Percentiles rank a stretch among this genome's conserved stretches.
Evolutionary conservation across 35 echinoderm and acorn worm genomes (phyloP).

Genomic region (Patiria miniata): DNA sequence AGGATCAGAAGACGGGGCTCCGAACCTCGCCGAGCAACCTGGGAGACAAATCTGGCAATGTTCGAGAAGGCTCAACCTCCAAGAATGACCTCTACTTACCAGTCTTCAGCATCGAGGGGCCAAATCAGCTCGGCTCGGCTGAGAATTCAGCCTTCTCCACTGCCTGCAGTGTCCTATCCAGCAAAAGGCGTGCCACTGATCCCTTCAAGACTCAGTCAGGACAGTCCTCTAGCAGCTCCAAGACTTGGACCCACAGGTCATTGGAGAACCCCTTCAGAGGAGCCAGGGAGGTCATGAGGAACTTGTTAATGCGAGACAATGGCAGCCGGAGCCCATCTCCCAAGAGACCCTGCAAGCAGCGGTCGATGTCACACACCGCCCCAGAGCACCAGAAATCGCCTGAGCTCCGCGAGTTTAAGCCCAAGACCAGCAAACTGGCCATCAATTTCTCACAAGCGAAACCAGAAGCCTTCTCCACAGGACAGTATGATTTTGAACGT

Average conservation of each 20-base stretch:
- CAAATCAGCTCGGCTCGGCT: neutral
- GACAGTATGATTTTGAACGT: neutral
- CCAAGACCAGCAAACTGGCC: neutral
- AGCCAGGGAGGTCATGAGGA: neutral
- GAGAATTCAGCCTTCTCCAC: constrained; percentile 9
- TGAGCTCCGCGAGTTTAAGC: neutral
- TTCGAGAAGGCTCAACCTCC: neutral
- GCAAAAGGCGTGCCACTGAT: neutral
- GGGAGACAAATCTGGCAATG: no score
- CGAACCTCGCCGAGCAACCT: no score
- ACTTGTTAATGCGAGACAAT: neutral
- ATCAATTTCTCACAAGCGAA: neutral
- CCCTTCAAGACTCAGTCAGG: neutral
- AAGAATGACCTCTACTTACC: neutral
- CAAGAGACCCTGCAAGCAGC: neutral
- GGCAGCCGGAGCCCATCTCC: neutral
- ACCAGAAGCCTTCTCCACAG: no score
- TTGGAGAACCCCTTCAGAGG: neutral
- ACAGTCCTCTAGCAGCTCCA: neutral
- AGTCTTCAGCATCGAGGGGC: neutral
- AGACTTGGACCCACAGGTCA: neutral
- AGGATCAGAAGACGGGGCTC: no score
- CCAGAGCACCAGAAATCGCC: neutral
- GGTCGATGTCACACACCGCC: neutral
- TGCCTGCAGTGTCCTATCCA: neutral